Evolutionary conservation across 2,113 vertebrate species (phyloP).

Genomic region (Crotalus helleri): DNA sequence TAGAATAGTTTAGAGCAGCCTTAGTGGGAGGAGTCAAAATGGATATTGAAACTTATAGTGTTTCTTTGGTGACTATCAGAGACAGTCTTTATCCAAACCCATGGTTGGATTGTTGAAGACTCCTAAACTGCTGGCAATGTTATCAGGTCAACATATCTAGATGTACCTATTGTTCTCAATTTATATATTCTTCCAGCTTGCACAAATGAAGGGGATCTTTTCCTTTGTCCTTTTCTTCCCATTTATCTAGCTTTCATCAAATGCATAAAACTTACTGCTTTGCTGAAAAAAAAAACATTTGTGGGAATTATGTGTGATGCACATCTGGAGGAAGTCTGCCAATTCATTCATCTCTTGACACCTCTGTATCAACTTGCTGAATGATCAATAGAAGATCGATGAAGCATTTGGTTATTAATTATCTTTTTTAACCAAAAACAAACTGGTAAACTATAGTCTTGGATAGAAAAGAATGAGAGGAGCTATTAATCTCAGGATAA

Average conservation of each 20-base stretch:
- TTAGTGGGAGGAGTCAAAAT: not conserved
- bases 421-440: not conserved
- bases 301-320: not conserved
- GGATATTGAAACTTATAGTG: not conserved
- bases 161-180: not conserved
- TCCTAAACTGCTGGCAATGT: not conserved
- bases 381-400: not conserved
- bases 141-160: not conserved
- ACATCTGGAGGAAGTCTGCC: not conserved
- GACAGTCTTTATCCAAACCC: not conserved
- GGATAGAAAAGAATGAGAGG: not conserved
- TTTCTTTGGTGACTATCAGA: not conserved
- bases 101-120: not conserved
- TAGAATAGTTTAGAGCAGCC: not conserved
- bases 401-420: not conserved
- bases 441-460: not conserved
- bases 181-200: not conserved
- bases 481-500: not conserved
- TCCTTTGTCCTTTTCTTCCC: not conserved
- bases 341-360: not conserved
- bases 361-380: not conserved
- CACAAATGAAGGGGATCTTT: not conserved
- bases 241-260: not conserved
- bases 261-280: not conserved
- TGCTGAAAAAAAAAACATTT: not conserved